Percentiles rank a stretch among this genome's conserved stretches.
Evolutionary conservation across 2,113 vertebrate genomes (phyloP).

Genomic region (Scytalopus superciliaris): DNA sequence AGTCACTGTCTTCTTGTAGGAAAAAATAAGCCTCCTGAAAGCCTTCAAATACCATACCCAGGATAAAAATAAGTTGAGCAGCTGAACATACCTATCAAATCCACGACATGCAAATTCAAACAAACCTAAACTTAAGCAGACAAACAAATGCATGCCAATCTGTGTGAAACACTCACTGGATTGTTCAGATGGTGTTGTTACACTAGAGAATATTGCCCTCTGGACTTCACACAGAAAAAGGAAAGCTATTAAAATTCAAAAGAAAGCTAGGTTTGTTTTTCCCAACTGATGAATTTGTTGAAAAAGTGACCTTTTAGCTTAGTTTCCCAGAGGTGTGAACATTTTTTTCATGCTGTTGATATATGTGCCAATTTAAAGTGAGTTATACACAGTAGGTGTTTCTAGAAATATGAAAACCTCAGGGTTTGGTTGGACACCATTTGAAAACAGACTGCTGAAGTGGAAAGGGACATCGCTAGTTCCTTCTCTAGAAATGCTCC

Average conservation of each 20-base stretch:
- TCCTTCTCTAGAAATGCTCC: neutral
- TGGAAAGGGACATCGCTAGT: neutral
- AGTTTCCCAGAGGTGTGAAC: conserved; percentile 13
- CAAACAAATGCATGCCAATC: neutral
- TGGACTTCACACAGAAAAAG: neutral
- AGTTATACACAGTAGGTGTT: neutral
- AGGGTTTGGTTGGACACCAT: neutral
- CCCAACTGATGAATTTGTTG: neutral
- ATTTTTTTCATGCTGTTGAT: neutral
- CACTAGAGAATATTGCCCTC: neutral
- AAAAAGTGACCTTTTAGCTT: conserved; percentile 26
- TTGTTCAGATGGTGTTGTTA: neutral
- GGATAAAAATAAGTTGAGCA: neutral
- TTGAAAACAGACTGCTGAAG: neutral
- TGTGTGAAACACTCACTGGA: neutral
- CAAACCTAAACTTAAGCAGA: neutral
- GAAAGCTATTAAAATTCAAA: neutral
- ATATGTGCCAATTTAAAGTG: neutral
- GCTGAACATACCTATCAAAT: neutral
- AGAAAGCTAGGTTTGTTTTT: neutral
- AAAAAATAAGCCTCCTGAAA: neutral
- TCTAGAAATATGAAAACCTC: conserved; percentile 6
- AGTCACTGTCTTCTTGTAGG: neutral
- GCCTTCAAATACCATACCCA: neutral
- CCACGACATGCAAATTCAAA: neutral